Evolutionary conservation across 2,113 vertebrate genomes (phyloP), one percentile per base, ranked within the genome.

Genomic region (Pongo pygmaeus): DNA sequence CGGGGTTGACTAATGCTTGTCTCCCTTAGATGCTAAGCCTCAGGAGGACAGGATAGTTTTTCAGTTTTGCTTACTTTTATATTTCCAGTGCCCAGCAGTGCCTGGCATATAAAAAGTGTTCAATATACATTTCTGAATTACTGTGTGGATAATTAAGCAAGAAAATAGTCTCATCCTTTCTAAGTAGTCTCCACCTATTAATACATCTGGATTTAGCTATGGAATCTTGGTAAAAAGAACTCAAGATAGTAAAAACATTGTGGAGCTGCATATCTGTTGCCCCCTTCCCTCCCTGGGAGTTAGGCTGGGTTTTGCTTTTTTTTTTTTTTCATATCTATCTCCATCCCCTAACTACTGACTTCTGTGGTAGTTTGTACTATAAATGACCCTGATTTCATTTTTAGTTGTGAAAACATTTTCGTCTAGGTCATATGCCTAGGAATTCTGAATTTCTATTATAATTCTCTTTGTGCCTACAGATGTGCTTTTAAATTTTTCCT

Each of bases 351-450:
- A 32, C 32, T 75, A 27, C 22, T 32, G 22, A 70, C 27, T 77
- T 43, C 57, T 48, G 1, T 4, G 30, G 52, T n/a, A 35, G 52
- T 46, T 46, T n/a, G n/a, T 43, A 25, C 7, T 35, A 3, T 52
- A 72, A 57, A 9, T 17, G 40, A 77, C 2, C 23, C 7, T 40
- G 35, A 85, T 84, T 81, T 87, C 77, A 52, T 91, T 64, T 57
- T 84, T 64, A 70, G 18, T 22, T 52, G 55, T 46, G 77, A 84
- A 75, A 86, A 84, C 18, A 74, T 80, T 96, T 87, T 38, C 75
- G 43, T 69, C 25, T 59, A 75, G 32, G 16, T 46, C 70, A 46
- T 25, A 50, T 17, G 22, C 20, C 46, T 48, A 69, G 38, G 7
- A 75, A 81, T 80, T 95, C 79, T 46, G 77, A 89, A 55, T 57